Evolutionary conservation across 1,140 invertebrate species (phyloP), one percentile per base, ranked within the genome.

Genomic region (Nebria ingens): DNA sequence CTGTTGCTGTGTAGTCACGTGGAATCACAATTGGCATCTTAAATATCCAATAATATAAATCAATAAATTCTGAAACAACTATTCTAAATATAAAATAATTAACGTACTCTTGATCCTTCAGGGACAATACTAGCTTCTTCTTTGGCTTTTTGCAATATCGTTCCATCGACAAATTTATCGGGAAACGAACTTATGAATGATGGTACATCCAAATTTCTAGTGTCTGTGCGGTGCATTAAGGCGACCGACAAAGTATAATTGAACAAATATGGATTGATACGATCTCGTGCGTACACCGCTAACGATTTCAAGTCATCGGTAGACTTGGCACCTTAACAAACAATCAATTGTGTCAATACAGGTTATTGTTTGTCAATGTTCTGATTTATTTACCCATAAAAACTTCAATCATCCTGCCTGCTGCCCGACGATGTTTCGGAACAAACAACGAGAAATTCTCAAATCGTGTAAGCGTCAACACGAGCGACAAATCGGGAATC

Each of bases 241-340:
- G 85, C 86, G 17, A 89, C 86, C 0, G 85, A 86, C 1, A 84
- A 70, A 3, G 82, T 81, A 65, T 90, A 89, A 67, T 87, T 83
- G 72, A 87, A 89, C 71, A 90, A 69, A 63, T 85, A 82, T 0
- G 86, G 82, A 67, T 89, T 89, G 21, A 89, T 68, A 19, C 84
- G 79, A 65, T 89, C 82, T 29, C 85, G 80, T 56, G 81, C 83
- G 63, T 83, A 89, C 2, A 83, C 79, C 4, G 81, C 78, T 6
- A 85, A 70, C 0, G 86, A 85, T 56, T 81, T 65, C 25, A 90
- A 76, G 53, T 89, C 86, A 1, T 87, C 83, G 19, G 83, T 69
- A 2, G 79, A 79, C 57, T 82, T 73, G 78, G 86, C 81, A 51
- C 78, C 85, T 84, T 67, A 17, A 54, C 50, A 45, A 45, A 45